Conservation (phyloP, 2,113 vertebrate genomes). For the Athene noctua region DNA sequence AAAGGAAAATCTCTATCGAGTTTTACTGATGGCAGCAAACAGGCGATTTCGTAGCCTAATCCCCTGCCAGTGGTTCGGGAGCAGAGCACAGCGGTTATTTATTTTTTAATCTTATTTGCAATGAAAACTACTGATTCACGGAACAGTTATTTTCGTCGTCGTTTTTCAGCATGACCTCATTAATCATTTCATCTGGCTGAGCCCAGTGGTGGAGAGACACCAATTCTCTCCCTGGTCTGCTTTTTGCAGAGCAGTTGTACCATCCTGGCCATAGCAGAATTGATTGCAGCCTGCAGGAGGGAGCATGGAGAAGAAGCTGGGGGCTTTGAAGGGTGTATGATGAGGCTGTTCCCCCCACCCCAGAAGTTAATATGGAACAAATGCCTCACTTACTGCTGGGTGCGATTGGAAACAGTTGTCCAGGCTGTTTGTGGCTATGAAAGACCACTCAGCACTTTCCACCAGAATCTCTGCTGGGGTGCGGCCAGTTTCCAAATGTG, state of each 20-base stretch:
- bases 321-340: not conserved
- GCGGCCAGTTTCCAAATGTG: not conserved
- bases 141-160: constrained; percentile 23
- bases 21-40: constrained; percentile 23
- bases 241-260: not conserved
- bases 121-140: constrained; percentile 11
- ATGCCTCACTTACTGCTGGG: not conserved
- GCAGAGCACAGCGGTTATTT: constrained; percentile 17
- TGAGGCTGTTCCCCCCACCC: not conserved
- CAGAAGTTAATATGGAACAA: not conserved
- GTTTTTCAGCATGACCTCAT: constrained; percentile 38
- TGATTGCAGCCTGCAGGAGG: not conserved
- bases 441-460: not conserved
- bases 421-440: not conserved
- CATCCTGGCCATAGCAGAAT: not conserved
- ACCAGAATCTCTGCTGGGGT: not conserved
- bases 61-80: constrained; percentile 23
- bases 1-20: constrained; percentile 25
- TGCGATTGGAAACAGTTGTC: not conserved
- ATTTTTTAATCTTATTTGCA: constrained; percentile 24
- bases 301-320: not conserved
- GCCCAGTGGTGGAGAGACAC: not conserved
- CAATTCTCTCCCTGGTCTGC: not conserved
- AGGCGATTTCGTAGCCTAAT: not conserved
- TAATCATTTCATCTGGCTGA: not conserved